Base-by-base conservation (phyloP, 2,888 invertebrate species). In the Apodemia mormo region DNA sequence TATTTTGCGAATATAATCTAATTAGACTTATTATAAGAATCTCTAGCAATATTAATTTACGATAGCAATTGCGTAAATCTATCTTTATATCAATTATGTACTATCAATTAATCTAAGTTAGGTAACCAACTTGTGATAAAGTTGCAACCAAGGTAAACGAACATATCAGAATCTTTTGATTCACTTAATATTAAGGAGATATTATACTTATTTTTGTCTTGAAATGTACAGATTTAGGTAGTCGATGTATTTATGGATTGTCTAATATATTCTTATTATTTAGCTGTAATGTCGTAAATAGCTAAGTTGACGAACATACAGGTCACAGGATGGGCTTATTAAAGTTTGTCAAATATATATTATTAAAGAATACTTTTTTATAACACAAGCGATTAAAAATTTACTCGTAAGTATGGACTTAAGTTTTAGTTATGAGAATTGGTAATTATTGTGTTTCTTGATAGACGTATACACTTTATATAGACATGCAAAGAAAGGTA, bases 151-250 rank as follows among this genome's bases (percentile, higher is more conserved):
- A 95, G 94, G 95, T 95, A 95, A 95, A 94, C 94, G 95, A 93
- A 95, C 95, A 95, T 95, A 95, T 95, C 95, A 95, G 95, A 94
- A 94, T 95, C 95, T 92, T 87, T 92, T 94, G 95, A 94, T 95
- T 95, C 95, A 94, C 82, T 82, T 85, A 94, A 94, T 92, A 43
- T 9, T 90, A 89, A 87, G 83, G 40, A 73, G 74, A 75, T 75
- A 66, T 73, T 71, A 76, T 82, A 37, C 33, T 64, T 64, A 80
- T 76, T 79, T 80, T 80, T 80, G 75, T 83, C 73, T 83, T 70
- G 82, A 83, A 81, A 78, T 87, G 85, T 90, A 87, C 79, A 86
- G 80, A 33, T 7, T 54, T 75, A 71, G 73, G 75, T 72, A 75
- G 80, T 79, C 78, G 71, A 70, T 76, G 70, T 66, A 54, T 72